Conservation (phyloP, 1,140 invertebrate genomes). For the Antheraea mylitta region DNA sequence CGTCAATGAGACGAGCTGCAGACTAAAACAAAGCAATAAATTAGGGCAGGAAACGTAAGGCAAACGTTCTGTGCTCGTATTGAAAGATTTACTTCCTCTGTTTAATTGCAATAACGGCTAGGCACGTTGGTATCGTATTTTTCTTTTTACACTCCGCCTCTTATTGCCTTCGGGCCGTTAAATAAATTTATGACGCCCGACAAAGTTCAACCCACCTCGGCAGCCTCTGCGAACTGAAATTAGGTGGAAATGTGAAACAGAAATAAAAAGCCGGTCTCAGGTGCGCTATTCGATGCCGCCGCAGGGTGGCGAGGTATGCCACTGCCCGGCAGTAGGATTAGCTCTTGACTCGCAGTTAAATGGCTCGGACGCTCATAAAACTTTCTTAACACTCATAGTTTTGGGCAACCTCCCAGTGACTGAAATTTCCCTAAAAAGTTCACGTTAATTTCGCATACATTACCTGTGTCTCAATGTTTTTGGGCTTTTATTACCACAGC, state of each 20-base stretch:
- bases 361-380: constrained; percentile 68
- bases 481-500: constrained; percentile 52
- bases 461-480: constrained; percentile 22
- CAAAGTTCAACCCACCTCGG: constrained; percentile 73
- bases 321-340: constrained; percentile 52
- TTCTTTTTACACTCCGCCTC: constrained; percentile 77
- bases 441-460: constrained; percentile 51
- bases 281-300: constrained; percentile 46
- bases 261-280: constrained; percentile 70
- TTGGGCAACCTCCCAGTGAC: constrained; percentile 51
- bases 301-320: constrained; percentile 10
- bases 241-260: constrained; percentile 68
- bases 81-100: constrained; percentile 79
- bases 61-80: constrained; percentile 70
- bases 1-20: constrained; percentile 70
- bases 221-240: constrained; percentile 61
- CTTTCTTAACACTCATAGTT: constrained; percentile 72
- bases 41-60: constrained; percentile 70
- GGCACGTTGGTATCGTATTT: constrained; percentile 78
- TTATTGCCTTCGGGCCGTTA: constrained; percentile 77
- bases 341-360: constrained; percentile 68
- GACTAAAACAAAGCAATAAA: constrained; percentile 77
- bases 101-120: constrained; percentile 79
- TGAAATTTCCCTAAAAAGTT: constrained; percentile 62
- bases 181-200: constrained; percentile 78